These are phyloP conservation scores for Phoxinus dragarum DNA, from an alignment of 2,797 vertebrate species.

Conservation along the genomic window DNA sequence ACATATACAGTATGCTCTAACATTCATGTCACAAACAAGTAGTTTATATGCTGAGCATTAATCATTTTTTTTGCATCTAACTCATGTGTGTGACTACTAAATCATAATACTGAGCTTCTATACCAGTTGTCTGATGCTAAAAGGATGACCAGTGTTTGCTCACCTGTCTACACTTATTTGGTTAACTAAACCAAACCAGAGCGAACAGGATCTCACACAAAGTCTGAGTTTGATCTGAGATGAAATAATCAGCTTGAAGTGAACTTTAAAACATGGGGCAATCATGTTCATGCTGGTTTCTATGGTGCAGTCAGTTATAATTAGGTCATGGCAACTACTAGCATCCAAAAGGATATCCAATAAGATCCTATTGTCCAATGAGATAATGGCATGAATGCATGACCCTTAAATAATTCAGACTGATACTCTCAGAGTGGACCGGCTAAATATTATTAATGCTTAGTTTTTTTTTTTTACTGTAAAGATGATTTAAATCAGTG, in stretches of 20 bases:
- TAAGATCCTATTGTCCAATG: constrained; percentile 12
- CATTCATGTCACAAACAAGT: constrained; percentile 10
- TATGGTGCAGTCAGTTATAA: constrained; percentile 13
- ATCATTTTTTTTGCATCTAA: constrained; percentile 8
- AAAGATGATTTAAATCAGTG: constrained; percentile 2
- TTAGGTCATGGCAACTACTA: constrained; percentile 29
- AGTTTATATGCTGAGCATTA: constrained; percentile 12
- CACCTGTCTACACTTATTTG: neutral
- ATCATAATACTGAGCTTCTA: constrained; percentile 8
- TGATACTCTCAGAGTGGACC: constrained; percentile 3
- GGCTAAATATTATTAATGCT: constrained; percentile 29
- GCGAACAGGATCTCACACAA: neutral
- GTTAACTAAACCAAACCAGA: constrained; percentile 20
- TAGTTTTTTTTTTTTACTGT: constrained; percentile 1
- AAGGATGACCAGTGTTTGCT: constrained; percentile 12
- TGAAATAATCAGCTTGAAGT: constrained; percentile 17
- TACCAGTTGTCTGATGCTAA: constrained; percentile 13
- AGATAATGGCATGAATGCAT: constrained; percentile 10
- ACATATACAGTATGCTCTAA: constrained; percentile 15
- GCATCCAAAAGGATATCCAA: constrained; percentile 28
- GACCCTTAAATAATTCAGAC: constrained; percentile 30
- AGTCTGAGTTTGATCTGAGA: constrained; percentile 17
- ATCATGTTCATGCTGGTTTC: constrained; percentile 11
- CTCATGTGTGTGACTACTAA: constrained; percentile 23
- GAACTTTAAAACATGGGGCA: constrained; percentile 12